phyloP scores from a whole-genome alignment of 1,140 invertebrate species.

The Leptopilina boulardi region DNA sequence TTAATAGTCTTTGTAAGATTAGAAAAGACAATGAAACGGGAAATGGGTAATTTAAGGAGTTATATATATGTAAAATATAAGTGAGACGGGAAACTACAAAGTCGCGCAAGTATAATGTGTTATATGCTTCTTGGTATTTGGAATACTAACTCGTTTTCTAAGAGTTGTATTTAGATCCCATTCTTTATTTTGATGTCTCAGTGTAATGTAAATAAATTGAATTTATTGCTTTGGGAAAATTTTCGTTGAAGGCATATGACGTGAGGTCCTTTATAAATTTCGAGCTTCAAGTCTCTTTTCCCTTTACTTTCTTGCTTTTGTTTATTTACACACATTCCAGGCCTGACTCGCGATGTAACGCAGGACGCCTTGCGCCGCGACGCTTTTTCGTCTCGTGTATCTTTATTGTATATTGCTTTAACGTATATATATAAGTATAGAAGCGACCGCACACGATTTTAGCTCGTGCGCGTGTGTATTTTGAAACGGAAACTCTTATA shows the following conservation, averaged over 20 bases:
- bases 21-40: slow-evolving; percentile 25
- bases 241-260: background rate
- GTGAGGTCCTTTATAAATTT: slow-evolving; percentile 45
- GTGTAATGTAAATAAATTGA: background rate
- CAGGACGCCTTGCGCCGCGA: slow-evolving; percentile 71
- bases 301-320: slow-evolving; percentile 57
- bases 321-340: slow-evolving; percentile 75
- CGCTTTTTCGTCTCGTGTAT: slow-evolving; percentile 69
- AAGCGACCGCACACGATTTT: slow-evolving; percentile 57
- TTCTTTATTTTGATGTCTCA: background rate
- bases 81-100: slow-evolving; percentile 11
- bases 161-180: slow-evolving; percentile 6
- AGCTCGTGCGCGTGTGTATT: background rate
- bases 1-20: slow-evolving; percentile 8
- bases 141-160: slow-evolving; percentile 23
- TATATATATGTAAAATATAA: background rate
- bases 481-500: slow-evolving; percentile 23
- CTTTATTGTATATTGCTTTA: slow-evolving; percentile 73
- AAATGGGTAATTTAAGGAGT: slow-evolving; percentile 29
- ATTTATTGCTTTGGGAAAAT: slow-evolving; percentile 17
- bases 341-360: slow-evolving; percentile 68
- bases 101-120: slow-evolving; percentile 10
- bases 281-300: slow-evolving; percentile 49
- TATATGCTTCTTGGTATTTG: background rate
- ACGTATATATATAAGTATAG: slow-evolving; percentile 57